A percentile compares a stretch with the other conserved stretches of the same genome.
phyloP scores from a whole-genome alignment of 2,888 invertebrate species.

The Rhagonycha lutea region DNA sequence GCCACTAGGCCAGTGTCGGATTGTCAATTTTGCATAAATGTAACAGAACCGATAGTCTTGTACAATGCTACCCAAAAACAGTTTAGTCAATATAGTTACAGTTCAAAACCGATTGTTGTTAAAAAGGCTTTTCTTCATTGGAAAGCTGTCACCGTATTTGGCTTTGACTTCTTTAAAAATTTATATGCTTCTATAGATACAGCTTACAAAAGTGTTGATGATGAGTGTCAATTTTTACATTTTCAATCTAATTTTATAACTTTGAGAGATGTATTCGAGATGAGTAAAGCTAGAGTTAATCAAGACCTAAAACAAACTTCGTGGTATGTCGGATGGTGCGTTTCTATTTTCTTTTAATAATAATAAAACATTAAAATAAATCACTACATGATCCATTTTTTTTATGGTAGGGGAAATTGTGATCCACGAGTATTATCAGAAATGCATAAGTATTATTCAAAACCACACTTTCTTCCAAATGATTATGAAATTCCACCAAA shows the following conservation, averaged over 20 bases:
- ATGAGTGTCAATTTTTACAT: slow-evolving; percentile 85
- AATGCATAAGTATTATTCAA: slow-evolving; percentile 75
- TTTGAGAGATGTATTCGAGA: slow-evolving; percentile 76
- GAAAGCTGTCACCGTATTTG: slow-evolving; percentile 72
- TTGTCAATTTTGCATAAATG: slow-evolving; percentile 76
- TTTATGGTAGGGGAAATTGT: slow-evolving; percentile 77
- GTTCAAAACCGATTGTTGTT: slow-evolving; percentile 78
- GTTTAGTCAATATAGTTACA: slow-evolving; percentile 76
- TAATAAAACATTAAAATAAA: not conserved
- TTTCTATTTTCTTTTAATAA: slow-evolving; percentile 31
- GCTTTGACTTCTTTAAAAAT: slow-evolving; percentile 69
- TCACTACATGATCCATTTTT: not conserved
- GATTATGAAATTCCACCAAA: slow-evolving; percentile 87
- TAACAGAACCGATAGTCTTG: slow-evolving; percentile 70
- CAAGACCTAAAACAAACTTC: slow-evolving; percentile 67
- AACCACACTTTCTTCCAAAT: slow-evolving; percentile 84
- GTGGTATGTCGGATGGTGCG: slow-evolving; percentile 92
- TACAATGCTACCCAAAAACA: slow-evolving; percentile 69
- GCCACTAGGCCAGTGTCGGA: slow-evolving; percentile 81
- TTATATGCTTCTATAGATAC: slow-evolving; percentile 71
- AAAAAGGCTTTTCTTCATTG: slow-evolving; percentile 76
- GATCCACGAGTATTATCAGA: slow-evolving; percentile 76
- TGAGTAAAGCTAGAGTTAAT: slow-evolving; percentile 68
- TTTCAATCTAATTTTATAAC: slow-evolving; percentile 82
- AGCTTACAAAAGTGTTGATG: slow-evolving; percentile 73